A percentile compares a stretch with the other conserved stretches of the same genome.
These are phyloP conservation scores for Drosophila ustulata DNA, from an alignment of 2,888 invertebrate species.

Conservation along the genomic window DNA sequence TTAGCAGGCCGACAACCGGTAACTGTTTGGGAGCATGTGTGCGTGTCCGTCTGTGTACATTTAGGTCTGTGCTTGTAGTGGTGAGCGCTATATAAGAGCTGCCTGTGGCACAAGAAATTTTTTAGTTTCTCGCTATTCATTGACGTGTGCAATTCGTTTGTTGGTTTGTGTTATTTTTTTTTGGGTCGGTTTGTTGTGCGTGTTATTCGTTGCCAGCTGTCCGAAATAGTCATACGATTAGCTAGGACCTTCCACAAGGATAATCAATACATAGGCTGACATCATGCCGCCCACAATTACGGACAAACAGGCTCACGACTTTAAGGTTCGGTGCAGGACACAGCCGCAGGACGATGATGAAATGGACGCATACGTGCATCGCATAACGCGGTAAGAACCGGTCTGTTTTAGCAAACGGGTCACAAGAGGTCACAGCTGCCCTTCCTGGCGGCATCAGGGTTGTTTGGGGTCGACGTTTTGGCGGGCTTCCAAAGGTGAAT, in stretches of 20 bases:
- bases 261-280: conserved; percentile 37
- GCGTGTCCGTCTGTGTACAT: not conserved
- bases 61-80: conserved; percentile 10
- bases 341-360: conserved; percentile 65
- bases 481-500: conserved; percentile 33
- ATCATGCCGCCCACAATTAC: conserved; percentile 83
- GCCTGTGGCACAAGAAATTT: conserved; percentile 32
- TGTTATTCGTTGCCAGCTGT: conserved; percentile 31
- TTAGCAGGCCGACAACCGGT: conserved; percentile 19
- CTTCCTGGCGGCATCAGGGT: conserved; percentile 32
- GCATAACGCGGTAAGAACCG: conserved; percentile 77
- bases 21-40: conserved; percentile 4
- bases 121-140: conserved; percentile 60
- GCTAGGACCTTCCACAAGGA: conserved; percentile 44
- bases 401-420: conserved; percentile 16
- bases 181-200: conserved; percentile 2
- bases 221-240: not conserved
- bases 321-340: conserved; percentile 58
- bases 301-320: conserved; percentile 66
- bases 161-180: conserved; percentile 10
- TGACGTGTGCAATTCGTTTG: conserved; percentile 51
- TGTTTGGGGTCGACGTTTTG: conserved; percentile 28
- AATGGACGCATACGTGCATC: conserved; percentile 62
- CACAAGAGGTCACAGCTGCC: conserved; percentile 35
- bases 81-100: conserved; percentile 57